Evolutionary conservation across 2,113 vertebrate genomes (phyloP), one percentile per base, ranked within the genome.

Genomic region (Podarcis muralis): DNA sequence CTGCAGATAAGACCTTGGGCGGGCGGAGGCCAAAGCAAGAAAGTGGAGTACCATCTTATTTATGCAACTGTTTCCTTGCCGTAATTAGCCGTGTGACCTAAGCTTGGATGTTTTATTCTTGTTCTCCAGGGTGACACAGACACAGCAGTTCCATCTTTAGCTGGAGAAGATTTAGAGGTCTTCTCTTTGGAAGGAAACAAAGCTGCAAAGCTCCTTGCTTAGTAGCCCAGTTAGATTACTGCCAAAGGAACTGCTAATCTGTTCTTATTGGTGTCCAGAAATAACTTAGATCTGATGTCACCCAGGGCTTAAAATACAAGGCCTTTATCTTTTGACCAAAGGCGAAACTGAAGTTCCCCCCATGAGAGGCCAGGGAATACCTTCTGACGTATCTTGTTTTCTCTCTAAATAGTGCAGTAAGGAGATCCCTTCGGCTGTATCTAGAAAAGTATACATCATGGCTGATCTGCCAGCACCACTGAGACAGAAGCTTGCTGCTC

Each of bases 231-330:
- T 90, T 92, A 94, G 90, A 88, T 93, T 92, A 93, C 78, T 30
- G 69, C 86, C 88, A 79, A 91, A 82, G 89, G 91, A 93, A 91
- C 88, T 74, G 79, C 83, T 94, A 91, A 93, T 87, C 90, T 78
- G 80, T 83, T 30, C 23, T 91, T 87, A 81, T 84, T 40, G 87
- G 53, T 16, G 22, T 89, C 91, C 92, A 91, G 89, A 93, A 95
- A 93, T 94, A 95, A 78, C 62, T 37, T 18, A 25, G 72, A 88
- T 62, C 81, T 92, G 86, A 92, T 90, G 71, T 81, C 92, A 92
- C 16, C 5, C 23, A 69, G 37, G 75, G 71, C 23, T 93, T 95
- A 92, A 92, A 94, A 92, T 92, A 94, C 92, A 53, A 94, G 5
- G n/a, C 0, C 0, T 85, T 92, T 91, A 32, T 87, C 77, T 0